Evolutionary conservation across 1,140 invertebrate genomes (phyloP).

Genomic region (Temnothorax longispinosus): DNA sequence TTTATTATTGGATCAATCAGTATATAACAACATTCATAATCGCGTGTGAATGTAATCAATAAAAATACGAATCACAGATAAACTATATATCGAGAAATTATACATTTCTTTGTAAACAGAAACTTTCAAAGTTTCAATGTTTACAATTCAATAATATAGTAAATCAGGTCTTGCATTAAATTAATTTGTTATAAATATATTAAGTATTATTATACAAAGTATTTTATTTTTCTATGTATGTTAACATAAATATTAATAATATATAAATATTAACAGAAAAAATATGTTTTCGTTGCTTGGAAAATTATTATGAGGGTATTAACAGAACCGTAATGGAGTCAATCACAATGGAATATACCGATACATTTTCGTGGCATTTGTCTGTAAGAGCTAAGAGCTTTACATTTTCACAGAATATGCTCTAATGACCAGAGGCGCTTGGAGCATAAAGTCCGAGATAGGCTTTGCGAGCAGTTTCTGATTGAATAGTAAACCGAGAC

Average conservation of each 20-base stretch:
- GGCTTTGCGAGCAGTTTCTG: conserved; percentile 63
- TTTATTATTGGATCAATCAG: conserved; percentile 44
- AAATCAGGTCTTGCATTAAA: neutral
- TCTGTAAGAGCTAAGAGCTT: conserved; percentile 45
- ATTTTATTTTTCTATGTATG: neutral
- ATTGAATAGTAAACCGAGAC: conserved; percentile 68
- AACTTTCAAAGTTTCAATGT: neutral
- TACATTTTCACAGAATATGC: conserved; percentile 49
- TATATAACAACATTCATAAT: conserved; percentile 1
- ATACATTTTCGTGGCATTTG: conserved; percentile 43
- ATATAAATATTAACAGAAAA: neutral
- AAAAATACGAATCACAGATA: neutral
- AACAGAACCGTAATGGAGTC: neutral
- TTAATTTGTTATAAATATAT: neutral
- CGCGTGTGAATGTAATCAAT: neutral
- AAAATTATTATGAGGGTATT: neutral
- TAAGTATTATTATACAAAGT: neutral
- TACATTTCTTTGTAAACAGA: neutral
- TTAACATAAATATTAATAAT: neutral
- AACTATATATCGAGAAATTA: neutral
- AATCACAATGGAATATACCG: neutral
- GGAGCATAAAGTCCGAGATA: conserved; percentile 49
- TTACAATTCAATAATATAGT: neutral
- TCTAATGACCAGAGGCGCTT: conserved; percentile 56
- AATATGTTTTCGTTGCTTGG: neutral